Percentiles rank a stretch among this genome's conserved stretches.
phyloP scores from a whole-genome alignment of 2,888 invertebrate genomes.

The Melanostoma scalare region DNA sequence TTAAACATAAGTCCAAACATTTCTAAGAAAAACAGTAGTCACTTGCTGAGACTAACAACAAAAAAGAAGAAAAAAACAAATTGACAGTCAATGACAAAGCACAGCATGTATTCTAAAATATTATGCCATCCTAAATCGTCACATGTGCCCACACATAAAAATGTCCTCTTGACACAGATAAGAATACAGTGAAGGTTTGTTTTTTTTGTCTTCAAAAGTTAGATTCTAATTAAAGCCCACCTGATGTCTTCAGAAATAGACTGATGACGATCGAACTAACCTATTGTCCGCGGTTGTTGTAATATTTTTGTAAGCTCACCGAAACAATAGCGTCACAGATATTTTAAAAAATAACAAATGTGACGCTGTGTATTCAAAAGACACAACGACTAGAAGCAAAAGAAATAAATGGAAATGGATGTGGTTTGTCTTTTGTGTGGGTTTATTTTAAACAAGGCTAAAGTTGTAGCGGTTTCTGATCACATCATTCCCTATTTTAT shows the following conservation, averaged over 20 bases:
- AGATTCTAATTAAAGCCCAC: slow-evolving; percentile 7
- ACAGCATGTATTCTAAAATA: neutral
- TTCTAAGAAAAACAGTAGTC: no score
- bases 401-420: slow-evolving; percentile 39
- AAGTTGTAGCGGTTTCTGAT: slow-evolving; percentile 4
- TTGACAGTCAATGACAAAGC: no score
- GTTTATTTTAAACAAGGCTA: slow-evolving; percentile 52
- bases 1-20: no score
- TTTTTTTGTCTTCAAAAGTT: neutral
- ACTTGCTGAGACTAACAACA: no score
- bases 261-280: slow-evolving; percentile 26
- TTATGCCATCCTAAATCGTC: slow-evolving; percentile 23
- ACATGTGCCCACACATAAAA: slow-evolving; percentile 21
- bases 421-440: slow-evolving; percentile 34
- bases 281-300: slow-evolving; percentile 24
- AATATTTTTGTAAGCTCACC: neutral
- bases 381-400: neutral
- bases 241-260: slow-evolving; percentile 4
- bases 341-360: slow-evolving; percentile 2
- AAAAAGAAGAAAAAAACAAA: no score
- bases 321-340: slow-evolving; percentile 39
- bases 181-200: slow-evolving; percentile 34
- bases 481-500: neutral
- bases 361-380: neutral
- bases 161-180: slow-evolving; percentile 64